phyloP scores from a whole-genome alignment of 2,888 invertebrate genomes.

The Nomada goodeniana region DNA sequence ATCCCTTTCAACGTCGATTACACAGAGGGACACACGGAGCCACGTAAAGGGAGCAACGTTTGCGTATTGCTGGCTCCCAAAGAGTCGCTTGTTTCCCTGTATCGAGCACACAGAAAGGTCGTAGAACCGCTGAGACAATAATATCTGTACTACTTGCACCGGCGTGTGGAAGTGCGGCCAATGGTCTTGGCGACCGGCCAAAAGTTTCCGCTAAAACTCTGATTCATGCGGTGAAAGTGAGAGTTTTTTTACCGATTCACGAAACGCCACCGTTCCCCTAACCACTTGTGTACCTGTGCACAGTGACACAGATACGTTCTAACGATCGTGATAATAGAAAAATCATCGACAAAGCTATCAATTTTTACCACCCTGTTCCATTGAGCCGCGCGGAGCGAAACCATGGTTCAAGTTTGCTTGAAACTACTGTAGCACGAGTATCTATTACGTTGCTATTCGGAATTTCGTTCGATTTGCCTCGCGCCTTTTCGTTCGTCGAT shows the following conservation, averaged over 20 bases:
- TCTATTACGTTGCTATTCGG: background rate
- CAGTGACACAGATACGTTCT: constrained; percentile 8
- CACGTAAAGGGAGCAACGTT: constrained; percentile 5
- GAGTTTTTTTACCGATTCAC: constrained; percentile 46
- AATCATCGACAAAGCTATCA: background rate
- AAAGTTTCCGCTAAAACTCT: constrained; percentile 52
- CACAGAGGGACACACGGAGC: background rate
- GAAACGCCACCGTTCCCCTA: constrained; percentile 26
- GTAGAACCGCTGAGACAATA: constrained; percentile 45
- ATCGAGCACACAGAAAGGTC: constrained; percentile 41
- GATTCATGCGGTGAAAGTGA: constrained; percentile 60
- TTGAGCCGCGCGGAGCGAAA: background rate
- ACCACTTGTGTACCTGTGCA: background rate
- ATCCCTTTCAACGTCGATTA: constrained; percentile 17
- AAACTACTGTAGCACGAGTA: background rate
- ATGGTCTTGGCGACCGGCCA: constrained; percentile 53
- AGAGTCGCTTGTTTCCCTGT: constrained; percentile 30
- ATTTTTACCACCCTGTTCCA: background rate
- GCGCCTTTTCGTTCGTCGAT: background rate
- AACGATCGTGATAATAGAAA: background rate
- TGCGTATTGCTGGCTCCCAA: constrained; percentile 6
- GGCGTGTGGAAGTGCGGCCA: constrained; percentile 30
- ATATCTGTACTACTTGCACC: constrained; percentile 56
- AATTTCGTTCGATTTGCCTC: background rate
- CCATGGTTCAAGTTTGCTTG: background rate